Base-by-base conservation (phyloP, 2,888 invertebrate genomes). In the Drosophila lutescens region DNA sequence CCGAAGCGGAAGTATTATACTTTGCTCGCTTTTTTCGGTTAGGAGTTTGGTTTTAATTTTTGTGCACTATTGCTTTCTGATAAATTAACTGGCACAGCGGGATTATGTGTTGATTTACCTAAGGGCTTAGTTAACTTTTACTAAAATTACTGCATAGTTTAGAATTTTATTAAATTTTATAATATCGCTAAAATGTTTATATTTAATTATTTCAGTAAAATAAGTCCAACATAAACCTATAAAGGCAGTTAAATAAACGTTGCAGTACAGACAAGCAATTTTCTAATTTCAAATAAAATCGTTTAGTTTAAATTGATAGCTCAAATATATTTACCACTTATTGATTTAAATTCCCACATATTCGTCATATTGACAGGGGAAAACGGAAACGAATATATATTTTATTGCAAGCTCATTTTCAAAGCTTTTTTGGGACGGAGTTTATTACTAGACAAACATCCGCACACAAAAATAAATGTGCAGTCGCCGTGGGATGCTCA, bases 1-100 rank as follows among this genome's bases (percentile, higher is more conserved):
- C 79, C 80, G 74, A 83, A 79, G 68, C 72, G 70, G 78, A 71
- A 71, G 79, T 76, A 58, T 76, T 80, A 50, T 73, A 63, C 56
- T 78, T 73, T 68, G 67, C 70, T 51, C 32, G 34, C 23, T 38
- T 36, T 66, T 68, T 51, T 60, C 50, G 30, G 58, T 23, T 20
- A 12, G 40, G 49, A 20, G 10, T 55, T 79, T 74, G 74, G 69
- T 77, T 80, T 65, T 73, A 71, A 57, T 76, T 74, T 78, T 66
- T 46, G 41, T 17, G 12, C 47, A 12, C 50, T 17, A 50, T 53
- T 63, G 43, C 44, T 56, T 65, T 67, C 43, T 59, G 34, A 57
- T 57, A 61, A 63, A 63, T 26, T 43, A 49, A 40, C n/a, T 32
- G n/a, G 30, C n/a, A 26, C 32, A 23, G 8, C 40, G 59, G 30